A percentile compares a stretch with the other conserved stretches of the same genome.
Evolutionary conservation across 2,888 invertebrate species (phyloP).

Genomic region (Calameuta filiformis): DNA sequence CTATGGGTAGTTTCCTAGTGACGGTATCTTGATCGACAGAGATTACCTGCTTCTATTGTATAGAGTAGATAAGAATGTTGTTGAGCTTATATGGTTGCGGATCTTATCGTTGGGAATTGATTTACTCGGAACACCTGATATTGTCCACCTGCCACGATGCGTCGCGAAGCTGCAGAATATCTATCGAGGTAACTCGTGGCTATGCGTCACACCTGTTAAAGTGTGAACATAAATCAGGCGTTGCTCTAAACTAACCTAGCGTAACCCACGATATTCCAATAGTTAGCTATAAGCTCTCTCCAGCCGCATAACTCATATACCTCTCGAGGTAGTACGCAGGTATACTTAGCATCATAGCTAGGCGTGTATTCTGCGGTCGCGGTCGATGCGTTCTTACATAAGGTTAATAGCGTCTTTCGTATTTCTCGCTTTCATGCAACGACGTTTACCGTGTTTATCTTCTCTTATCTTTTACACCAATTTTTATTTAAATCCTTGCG

Average conservation of each 20-base stretch:
- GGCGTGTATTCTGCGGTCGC: constrained; percentile 6
- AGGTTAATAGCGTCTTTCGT: constrained; percentile 2
- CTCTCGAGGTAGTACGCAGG: constrained; percentile 1
- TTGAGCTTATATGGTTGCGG: neutral
- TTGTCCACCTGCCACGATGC: constrained; percentile 19
- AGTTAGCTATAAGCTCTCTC: constrained; percentile 17
- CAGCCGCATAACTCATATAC: constrained; percentile 20
- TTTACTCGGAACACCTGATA: constrained; percentile 14
- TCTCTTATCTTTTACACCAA: neutral
- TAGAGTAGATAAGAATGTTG: neutral
- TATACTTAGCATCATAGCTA: constrained; percentile 1
- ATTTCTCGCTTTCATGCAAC: neutral
- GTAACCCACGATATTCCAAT: constrained; percentile 24
- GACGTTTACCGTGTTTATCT: neutral
- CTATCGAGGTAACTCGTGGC: constrained; percentile 17
- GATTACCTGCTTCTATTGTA: neutral
- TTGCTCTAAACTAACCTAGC: constrained; percentile 24
- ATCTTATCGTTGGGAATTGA: constrained; percentile 10
- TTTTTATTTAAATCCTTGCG: neutral
- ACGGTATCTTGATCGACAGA: neutral
- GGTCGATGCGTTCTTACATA: constrained; percentile 6
- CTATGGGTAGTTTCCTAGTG: neutral
- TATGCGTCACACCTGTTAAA: constrained; percentile 24
- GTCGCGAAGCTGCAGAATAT: constrained; percentile 17
- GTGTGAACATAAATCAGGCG: constrained; percentile 23